Conservation (phyloP, 2,888 invertebrate species). For the Melikaiella ostensackeni region DNA sequence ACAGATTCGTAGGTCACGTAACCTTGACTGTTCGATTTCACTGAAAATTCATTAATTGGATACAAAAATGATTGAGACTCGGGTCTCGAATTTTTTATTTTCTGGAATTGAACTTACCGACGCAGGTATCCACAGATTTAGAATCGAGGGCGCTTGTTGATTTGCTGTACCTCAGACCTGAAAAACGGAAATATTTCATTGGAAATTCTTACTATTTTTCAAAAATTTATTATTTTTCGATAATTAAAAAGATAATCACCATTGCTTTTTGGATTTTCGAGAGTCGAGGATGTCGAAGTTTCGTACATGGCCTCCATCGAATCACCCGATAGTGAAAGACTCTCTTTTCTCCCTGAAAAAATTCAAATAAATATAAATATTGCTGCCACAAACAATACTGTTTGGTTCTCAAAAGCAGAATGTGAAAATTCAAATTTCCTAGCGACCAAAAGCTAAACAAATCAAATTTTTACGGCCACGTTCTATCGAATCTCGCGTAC, state of each 20-base stretch:
- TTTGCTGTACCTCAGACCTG: constrained; percentile 67
- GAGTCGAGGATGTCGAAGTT: constrained; percentile 57
- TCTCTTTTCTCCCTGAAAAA: constrained; percentile 65
- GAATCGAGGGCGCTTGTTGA: constrained; percentile 67
- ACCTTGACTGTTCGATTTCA: constrained; percentile 60
- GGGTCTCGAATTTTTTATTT: neutral
- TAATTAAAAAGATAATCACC: constrained; percentile 44
- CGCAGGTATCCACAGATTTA: constrained; percentile 47
- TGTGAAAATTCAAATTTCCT: neutral
- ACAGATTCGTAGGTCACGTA: constrained; percentile 60
- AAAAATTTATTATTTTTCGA: constrained; percentile 36
- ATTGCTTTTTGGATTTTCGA: constrained; percentile 55
- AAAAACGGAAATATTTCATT: constrained; percentile 45
- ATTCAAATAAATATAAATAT: constrained; percentile 42
- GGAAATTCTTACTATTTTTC: constrained; percentile 13
- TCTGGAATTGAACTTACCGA: constrained; percentile 1
- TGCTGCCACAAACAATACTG: neutral
- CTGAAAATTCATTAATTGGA: constrained; percentile 50
- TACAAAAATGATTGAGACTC: neutral
- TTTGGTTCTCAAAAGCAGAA: constrained; percentile 14
- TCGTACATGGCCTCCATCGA: constrained; percentile 64
- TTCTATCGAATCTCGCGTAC: constrained; percentile 56
- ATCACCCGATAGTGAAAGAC: constrained; percentile 63
- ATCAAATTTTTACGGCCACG: neutral
- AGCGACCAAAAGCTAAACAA: neutral